A percentile compares a stretch with the other conserved stretches of the same genome.
Evolutionary conservation across 92 coral and sea anemone species (phyloP).

Genomic region (Chrysogorgia sp.): DNA sequence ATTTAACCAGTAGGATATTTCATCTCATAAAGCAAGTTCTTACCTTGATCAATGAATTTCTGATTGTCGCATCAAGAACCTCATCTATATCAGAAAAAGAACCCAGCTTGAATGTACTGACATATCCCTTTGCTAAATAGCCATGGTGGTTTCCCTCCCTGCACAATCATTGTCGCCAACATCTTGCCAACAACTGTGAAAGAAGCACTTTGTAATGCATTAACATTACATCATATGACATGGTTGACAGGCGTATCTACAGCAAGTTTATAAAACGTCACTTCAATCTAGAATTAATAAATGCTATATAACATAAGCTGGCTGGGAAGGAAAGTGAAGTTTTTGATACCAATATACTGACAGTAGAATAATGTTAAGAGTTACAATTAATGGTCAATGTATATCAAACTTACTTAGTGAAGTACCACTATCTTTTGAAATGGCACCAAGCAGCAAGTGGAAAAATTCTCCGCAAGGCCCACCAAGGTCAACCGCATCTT

Average conservation of each 20-base stretch:
- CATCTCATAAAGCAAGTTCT: not conserved
- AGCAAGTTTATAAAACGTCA: not conserved
- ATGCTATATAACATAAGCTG: too few relatives aligned
- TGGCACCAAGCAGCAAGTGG: conserved; percentile 61
- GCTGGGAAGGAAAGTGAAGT: too few relatives aligned
- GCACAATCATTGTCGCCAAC: conserved; percentile 61
- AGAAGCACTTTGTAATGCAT: conserved; percentile 47
- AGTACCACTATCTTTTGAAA: conserved; percentile 63
- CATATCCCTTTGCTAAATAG: conserved; percentile 58
- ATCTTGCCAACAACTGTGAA: conserved; percentile 53
- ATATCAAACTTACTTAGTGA: conserved; percentile 13
- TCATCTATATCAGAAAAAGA: conserved; percentile 48
- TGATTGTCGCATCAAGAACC: conserved; percentile 43
- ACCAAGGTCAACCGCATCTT: conserved; percentile 63
- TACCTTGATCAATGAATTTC: conserved; percentile 43
- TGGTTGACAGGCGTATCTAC: conserved; percentile 55
- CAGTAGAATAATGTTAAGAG: too few relatives aligned
- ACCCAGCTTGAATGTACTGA: conserved; percentile 57
- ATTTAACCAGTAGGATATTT: too few relatives aligned
- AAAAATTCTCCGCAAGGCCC: conserved; percentile 59
- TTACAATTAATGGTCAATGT: too few relatives aligned
- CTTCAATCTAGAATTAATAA: too few relatives aligned
- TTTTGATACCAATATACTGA: too few relatives aligned
- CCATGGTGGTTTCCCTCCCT: conserved; percentile 59
- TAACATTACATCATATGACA: conserved; percentile 55